Evolutionary conservation across 1,140 invertebrate genomes (phyloP).

Genomic region (Steinernema khuongi): DNA sequence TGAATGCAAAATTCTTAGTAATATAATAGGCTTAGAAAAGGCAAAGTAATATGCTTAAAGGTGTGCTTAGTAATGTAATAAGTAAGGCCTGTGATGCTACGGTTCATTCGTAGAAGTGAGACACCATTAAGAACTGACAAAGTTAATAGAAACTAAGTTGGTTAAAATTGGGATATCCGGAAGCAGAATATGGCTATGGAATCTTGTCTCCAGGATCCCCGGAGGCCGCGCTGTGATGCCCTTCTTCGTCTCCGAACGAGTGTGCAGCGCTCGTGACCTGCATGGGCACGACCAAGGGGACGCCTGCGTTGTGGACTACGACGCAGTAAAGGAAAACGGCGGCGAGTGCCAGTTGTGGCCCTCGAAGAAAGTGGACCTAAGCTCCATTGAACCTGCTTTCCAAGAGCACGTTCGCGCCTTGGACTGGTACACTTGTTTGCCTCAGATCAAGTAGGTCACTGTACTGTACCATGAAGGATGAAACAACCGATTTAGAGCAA

Average conservation of each 20-base stretch:
- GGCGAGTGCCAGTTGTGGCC: conserved; percentile 56
- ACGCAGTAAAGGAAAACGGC: conserved; percentile 47
- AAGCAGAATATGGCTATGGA: conserved; percentile 1
- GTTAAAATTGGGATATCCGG: neutral
- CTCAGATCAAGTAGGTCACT: conserved; percentile 41
- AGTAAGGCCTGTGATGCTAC: too few relatives aligned
- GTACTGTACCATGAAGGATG: neutral
- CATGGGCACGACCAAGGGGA: conserved; percentile 46
- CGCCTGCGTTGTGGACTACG: conserved; percentile 53
- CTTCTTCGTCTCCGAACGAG: conserved; percentile 56
- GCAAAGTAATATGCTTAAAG: too few relatives aligned
- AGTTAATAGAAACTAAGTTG: too few relatives aligned
- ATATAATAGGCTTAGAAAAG: too few relatives aligned
- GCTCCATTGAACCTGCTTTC: conserved; percentile 50
- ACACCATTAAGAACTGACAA: too few relatives aligned
- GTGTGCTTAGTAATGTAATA: too few relatives aligned
- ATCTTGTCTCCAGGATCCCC: conserved; percentile 42
- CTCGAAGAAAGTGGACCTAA: conserved; percentile 45
- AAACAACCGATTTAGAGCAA: conserved; percentile 25
- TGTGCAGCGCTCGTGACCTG: conserved; percentile 48
- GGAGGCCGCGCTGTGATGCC: conserved; percentile 52
- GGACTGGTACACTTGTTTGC: conserved; percentile 50
- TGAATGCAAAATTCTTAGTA: too few relatives aligned
- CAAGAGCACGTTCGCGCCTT: conserved; percentile 47
- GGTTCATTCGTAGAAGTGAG: too few relatives aligned